Evolutionary conservation across 2,797 vertebrate genomes (phyloP).

Genomic region (Premnoplex brunnescens): DNA sequence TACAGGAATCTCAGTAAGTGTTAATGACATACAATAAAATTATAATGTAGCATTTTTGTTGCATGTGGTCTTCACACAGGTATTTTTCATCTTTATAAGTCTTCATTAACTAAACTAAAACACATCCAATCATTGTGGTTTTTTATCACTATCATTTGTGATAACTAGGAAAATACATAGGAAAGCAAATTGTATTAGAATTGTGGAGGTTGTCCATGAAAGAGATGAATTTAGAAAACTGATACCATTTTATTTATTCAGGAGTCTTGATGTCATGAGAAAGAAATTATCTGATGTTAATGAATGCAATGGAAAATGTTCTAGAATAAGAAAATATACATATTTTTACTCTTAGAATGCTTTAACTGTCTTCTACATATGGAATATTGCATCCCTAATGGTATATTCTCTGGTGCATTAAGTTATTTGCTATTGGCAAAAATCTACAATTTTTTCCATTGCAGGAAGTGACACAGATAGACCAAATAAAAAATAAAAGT

Average conservation of each 20-base stretch:
- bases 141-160: not conserved
- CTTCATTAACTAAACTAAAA: not conserved
- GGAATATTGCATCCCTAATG: not conserved
- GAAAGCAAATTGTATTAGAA: not conserved
- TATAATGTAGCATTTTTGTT: not conserved
- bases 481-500: not conserved
- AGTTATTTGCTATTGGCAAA: not conserved
- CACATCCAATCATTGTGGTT: not conserved
- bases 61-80: not conserved
- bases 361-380: not conserved
- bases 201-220: not conserved
- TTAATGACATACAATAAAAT: not conserved
- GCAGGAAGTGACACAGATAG: not conserved
- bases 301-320: not conserved
- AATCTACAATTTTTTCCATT: not conserved
- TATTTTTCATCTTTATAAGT: not conserved
- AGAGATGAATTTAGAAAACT: not conserved
- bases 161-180: not conserved
- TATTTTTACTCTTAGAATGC: not conserved
- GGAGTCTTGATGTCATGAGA: not conserved
- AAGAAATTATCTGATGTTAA: not conserved
- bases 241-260: not conserved
- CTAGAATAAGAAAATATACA: not conserved
- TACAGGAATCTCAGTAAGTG: not conserved
- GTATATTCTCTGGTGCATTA: not conserved